Evolutionary conservation across 2,113 vertebrate genomes (phyloP), one percentile per base, ranked within the genome.

Genomic region (Tursiops truncatus): DNA sequence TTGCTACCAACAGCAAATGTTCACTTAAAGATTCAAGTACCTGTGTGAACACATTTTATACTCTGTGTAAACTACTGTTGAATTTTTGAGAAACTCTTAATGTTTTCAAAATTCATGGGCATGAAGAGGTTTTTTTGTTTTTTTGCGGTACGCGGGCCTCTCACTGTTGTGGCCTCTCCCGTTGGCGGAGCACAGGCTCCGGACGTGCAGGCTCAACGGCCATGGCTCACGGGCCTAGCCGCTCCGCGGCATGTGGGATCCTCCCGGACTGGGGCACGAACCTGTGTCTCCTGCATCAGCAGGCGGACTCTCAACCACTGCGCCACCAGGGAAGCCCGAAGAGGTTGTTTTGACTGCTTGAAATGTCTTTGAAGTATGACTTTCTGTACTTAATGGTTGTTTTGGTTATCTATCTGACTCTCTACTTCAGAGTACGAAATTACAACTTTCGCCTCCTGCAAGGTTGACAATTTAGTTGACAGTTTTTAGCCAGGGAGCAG

Each of bases 1-100:
- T 89, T 97, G 58, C 74, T 94, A 79, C 28, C 87, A 87, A 91
- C 2, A 86, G 87, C 65, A 97, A 92, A 90, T 25, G 77, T 86
- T 97, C 73, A 70, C 93, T 95, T 82, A 95, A 97, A 97, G 88
- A 60, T 85, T 91, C 77, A 83, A 93, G 87, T 92, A 44, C 73
- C 87, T 47, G 13, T 91, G 58, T 82, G 76, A 92, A 89, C 67
- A 95, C 50, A 97, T 97, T 97, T 96, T 91, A 79, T 80, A 47
- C 21, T 94, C 38, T 68, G 21, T 82, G n/a, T 81, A 68, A 60
- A 95, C 56, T 89, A 67, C n/a, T 93, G 41, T 74, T 68, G 89
- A 93, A 77, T 89, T 89, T 95, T 95, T 89, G 74, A 96, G 77
- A 82, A 79, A 76, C 26, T 73, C 47, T 65, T 90, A 67, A 71